Evolutionary conservation across 1,140 invertebrate genomes (phyloP).

Genomic region (Drosophila trapezifrons): DNA sequence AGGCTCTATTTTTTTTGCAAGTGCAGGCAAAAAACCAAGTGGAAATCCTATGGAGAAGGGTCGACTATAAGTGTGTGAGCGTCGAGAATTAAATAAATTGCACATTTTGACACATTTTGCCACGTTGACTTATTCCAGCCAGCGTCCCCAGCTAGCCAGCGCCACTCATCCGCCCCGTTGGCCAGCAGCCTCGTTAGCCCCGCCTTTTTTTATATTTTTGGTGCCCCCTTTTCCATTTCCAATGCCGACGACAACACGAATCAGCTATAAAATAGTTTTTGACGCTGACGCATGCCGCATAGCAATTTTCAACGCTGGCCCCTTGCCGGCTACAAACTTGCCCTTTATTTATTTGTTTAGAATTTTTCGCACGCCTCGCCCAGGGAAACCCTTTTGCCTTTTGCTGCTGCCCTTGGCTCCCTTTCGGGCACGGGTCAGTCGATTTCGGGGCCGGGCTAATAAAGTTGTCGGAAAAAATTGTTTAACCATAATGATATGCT

Average conservation of each 20-base stretch:
- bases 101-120: slow-evolving; percentile 82
- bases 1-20: neutral
- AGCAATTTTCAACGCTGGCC: slow-evolving; percentile 67
- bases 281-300: slow-evolving; percentile 76
- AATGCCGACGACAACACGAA: slow-evolving; percentile 74
- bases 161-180: slow-evolving; percentile 23
- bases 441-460: slow-evolving; percentile 62
- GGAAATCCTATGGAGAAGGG: slow-evolving; percentile 20
- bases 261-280: slow-evolving; percentile 81
- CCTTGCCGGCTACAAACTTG: slow-evolving; percentile 55
- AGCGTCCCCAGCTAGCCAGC: neutral
- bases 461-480: slow-evolving; percentile 79
- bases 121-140: slow-evolving; percentile 76
- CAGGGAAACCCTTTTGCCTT: slow-evolving; percentile 32
- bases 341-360: slow-evolving; percentile 79
- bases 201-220: slow-evolving; percentile 25
- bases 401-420: slow-evolving; percentile 1
- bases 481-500: slow-evolving; percentile 83
- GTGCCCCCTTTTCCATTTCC: slow-evolving; percentile 28
- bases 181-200: slow-evolving; percentile 61
- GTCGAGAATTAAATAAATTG: slow-evolving; percentile 80
- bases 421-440: slow-evolving; percentile 49
- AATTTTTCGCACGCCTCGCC: slow-evolving; percentile 75
- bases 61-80: slow-evolving; percentile 3
- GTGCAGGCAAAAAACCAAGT: neutral